Conservation (phyloP, 2,113 vertebrate genomes). For the Oriolus oriolus region DNA sequence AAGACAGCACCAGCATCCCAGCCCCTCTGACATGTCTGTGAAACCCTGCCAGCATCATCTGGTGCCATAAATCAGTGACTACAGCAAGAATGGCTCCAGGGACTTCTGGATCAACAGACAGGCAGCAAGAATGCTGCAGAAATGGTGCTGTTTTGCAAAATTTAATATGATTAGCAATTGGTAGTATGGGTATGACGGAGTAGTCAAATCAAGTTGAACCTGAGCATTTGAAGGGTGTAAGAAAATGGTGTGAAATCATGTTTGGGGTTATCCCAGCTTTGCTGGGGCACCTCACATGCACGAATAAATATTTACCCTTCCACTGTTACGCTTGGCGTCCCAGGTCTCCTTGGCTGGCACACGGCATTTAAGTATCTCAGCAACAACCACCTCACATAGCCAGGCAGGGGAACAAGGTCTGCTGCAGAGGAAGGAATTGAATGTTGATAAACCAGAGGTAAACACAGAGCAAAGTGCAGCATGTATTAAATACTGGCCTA, state of each 20-base stretch:
- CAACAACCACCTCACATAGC: rapidly evolving
- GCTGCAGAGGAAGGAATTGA: not conserved
- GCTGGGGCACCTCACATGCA: rapidly evolving
- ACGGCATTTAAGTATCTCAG: not conserved
- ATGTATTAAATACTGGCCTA: rapidly evolving
- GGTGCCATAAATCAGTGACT: not conserved
- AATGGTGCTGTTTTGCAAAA: not conserved
- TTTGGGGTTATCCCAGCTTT: not conserved
- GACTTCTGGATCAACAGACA: not conserved
- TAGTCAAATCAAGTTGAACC: not conserved
- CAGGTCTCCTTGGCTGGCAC: not conserved
- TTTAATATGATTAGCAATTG: not conserved
- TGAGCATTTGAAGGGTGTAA: not conserved
- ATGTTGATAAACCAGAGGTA: not conserved
- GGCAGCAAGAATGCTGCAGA: not conserved
- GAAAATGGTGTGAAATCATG: rapidly evolving
- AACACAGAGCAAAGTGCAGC: not conserved
- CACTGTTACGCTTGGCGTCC: not conserved
- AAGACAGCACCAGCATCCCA: too few species aligned
- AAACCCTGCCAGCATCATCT: not conserved
- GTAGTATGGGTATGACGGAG: not conserved
- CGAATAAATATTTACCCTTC: not conserved
- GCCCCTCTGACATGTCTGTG: not conserved
- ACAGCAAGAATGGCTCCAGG: not conserved
- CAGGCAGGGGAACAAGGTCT: rapidly evolving